A percentile compares a stretch with the other conserved stretches of the same genome.
These are phyloP conservation scores for Dioctria linearis DNA, from an alignment of 2,888 invertebrate species.

Conservation along the genomic window DNA sequence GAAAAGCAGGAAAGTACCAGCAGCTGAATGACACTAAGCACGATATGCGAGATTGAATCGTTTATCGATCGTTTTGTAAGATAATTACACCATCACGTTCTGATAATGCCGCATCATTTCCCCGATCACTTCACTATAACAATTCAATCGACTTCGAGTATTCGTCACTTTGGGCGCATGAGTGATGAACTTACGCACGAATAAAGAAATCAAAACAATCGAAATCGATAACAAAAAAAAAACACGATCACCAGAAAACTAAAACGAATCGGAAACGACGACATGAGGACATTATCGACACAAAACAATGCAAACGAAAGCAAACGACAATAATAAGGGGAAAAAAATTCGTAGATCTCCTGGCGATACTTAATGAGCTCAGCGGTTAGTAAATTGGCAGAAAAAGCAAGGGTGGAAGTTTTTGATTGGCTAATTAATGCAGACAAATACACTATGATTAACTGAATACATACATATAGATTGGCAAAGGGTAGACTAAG, in stretches of 20 bases:
- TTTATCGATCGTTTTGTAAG: conserved; percentile 40
- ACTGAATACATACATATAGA: background rate
- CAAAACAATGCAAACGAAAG: conserved; percentile 28
- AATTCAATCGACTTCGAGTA: conserved; percentile 12
- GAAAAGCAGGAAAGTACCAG: conserved; percentile 30
- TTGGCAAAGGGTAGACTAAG: background rate
- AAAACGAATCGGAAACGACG: conserved; percentile 14
- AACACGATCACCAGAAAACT: background rate
- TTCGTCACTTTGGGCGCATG: conserved; percentile 24
- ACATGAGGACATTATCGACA: conserved; percentile 31
- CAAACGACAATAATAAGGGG: conserved; percentile 27
- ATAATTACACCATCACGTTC: conserved; percentile 11
- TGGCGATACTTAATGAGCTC: conserved; percentile 20
- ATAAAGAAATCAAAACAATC: background rate
- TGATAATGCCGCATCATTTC: conserved; percentile 13
- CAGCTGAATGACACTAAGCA: conserved; percentile 40
- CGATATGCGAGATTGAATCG: conserved; percentile 17
- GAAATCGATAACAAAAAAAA: conserved; percentile 26
- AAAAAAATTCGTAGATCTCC: background rate
- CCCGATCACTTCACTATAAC: conserved; percentile 26
- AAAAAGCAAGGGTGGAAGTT: conserved; percentile 26
- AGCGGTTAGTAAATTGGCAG: conserved; percentile 14
- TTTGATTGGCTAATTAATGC: conserved; percentile 14
- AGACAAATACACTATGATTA: background rate
- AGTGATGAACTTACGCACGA: background rate